A percentile compares a stretch with the other conserved stretches of the same genome.
Conservation (phyloP, 1,140 invertebrate genomes). For the Yoshiicerus persimilis region DNA sequence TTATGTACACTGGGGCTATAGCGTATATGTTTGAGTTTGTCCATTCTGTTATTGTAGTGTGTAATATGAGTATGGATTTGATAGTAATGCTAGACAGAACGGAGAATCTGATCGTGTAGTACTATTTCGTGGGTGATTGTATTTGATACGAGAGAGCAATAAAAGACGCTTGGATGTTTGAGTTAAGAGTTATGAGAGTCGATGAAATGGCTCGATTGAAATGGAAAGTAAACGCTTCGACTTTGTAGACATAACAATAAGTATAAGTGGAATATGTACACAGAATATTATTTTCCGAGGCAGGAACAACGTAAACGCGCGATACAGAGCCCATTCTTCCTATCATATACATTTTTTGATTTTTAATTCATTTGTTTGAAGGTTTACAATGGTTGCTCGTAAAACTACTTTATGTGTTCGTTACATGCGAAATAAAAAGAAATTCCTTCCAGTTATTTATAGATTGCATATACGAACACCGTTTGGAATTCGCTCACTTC, state of each 20-base stretch:
- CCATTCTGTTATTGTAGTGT: neutral
- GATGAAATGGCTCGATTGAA: constrained; percentile 20
- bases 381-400: neutral
- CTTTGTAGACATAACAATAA: neutral
- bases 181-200: constrained; percentile 20
- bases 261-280: neutral
- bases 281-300: neutral
- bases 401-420: neutral
- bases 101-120: neutral
- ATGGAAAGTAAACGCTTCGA: constrained; percentile 6
- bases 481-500: neutral
- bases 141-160: constrained; percentile 15
- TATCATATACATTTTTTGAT: neutral
- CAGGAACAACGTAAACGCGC: neutral
- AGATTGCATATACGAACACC: neutral
- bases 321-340: neutral
- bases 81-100: neutral
- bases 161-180: constrained; percentile 7
- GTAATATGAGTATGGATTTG: neutral
- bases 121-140: neutral
- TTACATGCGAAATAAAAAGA: neutral
- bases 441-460: neutral
- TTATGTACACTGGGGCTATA: neutral
- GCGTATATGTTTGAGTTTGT: neutral
- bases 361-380: constrained; percentile 9